Base-by-base conservation (phyloP, 2,888 invertebrate species). In the Pinctada fucata region DNA sequence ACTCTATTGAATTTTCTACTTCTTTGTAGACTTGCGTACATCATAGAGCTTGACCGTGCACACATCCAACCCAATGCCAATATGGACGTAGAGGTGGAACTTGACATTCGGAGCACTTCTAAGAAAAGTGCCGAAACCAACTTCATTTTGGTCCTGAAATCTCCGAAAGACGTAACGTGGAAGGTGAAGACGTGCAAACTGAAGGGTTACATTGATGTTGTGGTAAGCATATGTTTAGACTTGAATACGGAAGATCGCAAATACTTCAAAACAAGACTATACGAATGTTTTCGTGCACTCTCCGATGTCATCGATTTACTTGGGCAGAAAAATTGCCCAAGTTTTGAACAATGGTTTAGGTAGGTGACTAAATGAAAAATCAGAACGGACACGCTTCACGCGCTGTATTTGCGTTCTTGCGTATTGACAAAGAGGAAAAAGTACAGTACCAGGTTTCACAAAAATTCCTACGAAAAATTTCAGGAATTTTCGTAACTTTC, bases 101-200 rank as follows among this genome's bases (percentile, higher is more conserved):
- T 89, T 49, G 88, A 89, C n/a, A 85, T 89, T 16, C 58, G 81
- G 66, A 80, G 83, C 16, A 75, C 79, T 45, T 82, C 77, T 5
- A 65, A 74, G n/a, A 82, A 81, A 65, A 71, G 63, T 0, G 79
- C 75, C 16, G 80, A 86, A 67, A 83, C 82, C 64, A 82, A 91
- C 75, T 84, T 92, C 65, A 88, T 88, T 74, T 88, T 93, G 47
- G 88, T 93, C n/a, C 87, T 93, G 58, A 92, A 92, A 80, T 89
- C 92, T n/a, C 89, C 90, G 16, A 84, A 84, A n/a, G 84, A 87
- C 64, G 87, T 92, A 70, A 85, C 83, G 3, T 93, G 93, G 93
- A 85, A 86, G 50, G 87, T 92, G 69, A 88, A 88, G 70, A 90
- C 91, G 1, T 84, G 86, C 31, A 88, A 89, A 66, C 84, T 92